phyloP scores from a whole-genome alignment of 2,797 vertebrate species.

The Oreochromis grahami region DNA sequence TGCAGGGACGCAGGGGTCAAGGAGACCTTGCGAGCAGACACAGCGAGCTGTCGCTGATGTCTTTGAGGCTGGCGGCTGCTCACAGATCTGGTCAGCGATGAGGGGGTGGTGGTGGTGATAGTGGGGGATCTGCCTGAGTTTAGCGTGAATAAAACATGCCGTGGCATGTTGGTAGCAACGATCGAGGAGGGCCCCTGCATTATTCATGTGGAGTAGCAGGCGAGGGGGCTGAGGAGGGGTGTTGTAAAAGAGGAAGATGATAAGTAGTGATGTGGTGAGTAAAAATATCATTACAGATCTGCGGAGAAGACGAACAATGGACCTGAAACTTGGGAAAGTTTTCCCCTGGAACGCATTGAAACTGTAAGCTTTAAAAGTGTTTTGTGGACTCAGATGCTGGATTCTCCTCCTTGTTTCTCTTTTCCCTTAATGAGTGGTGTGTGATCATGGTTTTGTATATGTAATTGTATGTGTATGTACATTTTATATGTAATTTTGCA shows the following conservation, averaged over 20 bases:
- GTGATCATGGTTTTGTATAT: no score
- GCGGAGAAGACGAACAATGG: no score
- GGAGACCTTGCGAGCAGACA: conserved; percentile 32
- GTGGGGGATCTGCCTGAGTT: conserved; percentile 48
- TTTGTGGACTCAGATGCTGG: no score
- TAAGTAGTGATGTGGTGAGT: no score
- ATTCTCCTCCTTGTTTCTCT: no score
- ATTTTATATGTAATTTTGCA: no score
- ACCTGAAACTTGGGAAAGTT: no score
- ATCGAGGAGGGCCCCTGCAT: conserved; percentile 63
- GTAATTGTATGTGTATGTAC: no score
- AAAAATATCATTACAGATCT: no score
- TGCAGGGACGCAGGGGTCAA: conserved; percentile 47
- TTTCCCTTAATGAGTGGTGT: no score
- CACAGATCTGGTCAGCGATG: not conserved
- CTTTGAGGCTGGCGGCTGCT: conserved; percentile 6
- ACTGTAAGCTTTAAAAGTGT: no score
- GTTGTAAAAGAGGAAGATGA: not conserved
- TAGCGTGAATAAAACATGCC: conserved; percentile 78
- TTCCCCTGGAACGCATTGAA: no score
- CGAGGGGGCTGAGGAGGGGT: conserved; percentile 4
- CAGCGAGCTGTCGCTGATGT: conserved; percentile 44
- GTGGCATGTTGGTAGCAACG: conserved; percentile 62
- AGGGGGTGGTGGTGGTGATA: not conserved
- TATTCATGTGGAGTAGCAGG: conserved; percentile 62